phyloP scores from a whole-genome alignment of 2,797 vertebrate genomes.

The Syngnathus rostellatus region DNA sequence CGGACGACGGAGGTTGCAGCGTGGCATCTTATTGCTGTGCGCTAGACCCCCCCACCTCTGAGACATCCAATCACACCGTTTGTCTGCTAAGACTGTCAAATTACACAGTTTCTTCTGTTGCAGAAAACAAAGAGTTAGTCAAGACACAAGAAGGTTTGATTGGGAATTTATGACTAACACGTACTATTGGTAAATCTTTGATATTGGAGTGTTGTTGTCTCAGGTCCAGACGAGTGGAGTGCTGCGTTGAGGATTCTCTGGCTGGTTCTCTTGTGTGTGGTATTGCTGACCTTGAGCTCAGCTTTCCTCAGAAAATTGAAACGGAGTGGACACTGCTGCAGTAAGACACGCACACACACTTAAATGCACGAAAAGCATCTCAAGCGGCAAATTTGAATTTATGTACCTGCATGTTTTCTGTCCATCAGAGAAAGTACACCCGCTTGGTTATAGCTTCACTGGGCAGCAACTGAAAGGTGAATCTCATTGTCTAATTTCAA shows the following conservation, averaged over 20 bases:
- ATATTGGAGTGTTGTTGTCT: not conserved
- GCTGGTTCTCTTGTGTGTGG: conserved; percentile 67
- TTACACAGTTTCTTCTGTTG: conserved; percentile 31
- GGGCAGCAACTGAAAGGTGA: conserved; percentile 34
- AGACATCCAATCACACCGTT: conserved; percentile 37
- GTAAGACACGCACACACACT: conserved; percentile 39
- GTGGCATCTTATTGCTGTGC: conserved; percentile 50
- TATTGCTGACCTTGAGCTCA: conserved; percentile 63
- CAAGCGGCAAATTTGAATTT: not conserved
- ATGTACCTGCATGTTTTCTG: conserved; percentile 3
- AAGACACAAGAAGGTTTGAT: conserved; percentile 53
- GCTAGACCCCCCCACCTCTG: conserved; percentile 6
- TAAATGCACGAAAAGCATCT: not conserved
- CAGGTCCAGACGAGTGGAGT: conserved; percentile 56
- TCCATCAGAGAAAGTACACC: conserved; percentile 24
- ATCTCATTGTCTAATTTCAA: not conserved
- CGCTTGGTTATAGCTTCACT: not conserved
- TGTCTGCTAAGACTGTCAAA: conserved; percentile 60
- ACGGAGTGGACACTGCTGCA: conserved; percentile 4
- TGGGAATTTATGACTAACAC: not conserved
- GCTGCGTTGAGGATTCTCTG: conserved; percentile 64
- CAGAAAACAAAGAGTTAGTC: conserved; percentile 33
- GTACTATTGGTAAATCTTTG: not conserved
- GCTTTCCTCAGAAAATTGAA: conserved; percentile 54
- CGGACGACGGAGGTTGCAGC: conserved; percentile 10